A percentile compares a stretch with the other conserved stretches of the same genome.
phyloP scores from a whole-genome alignment of 1,140 invertebrate species.

The Aethina tumida region DNA sequence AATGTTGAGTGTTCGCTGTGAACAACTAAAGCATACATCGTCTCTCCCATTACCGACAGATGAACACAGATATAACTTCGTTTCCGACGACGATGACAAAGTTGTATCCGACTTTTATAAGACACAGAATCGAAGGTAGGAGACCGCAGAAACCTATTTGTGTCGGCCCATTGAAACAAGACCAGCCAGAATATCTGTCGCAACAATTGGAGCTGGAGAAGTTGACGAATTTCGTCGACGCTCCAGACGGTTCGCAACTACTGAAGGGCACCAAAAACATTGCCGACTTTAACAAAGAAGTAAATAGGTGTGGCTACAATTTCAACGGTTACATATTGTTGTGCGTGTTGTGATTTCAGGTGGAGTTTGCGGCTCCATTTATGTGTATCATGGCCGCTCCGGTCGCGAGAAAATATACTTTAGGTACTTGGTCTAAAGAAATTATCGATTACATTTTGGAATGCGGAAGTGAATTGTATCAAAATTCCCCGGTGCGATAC shows the following conservation, averaged over 20 bases:
- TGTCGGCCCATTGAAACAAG: conserved; percentile 1
- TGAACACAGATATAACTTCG: conserved; percentile 23
- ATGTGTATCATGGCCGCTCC: conserved; percentile 43
- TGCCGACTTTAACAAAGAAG: conserved; percentile 24
- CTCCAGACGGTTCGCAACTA: conserved; percentile 41
- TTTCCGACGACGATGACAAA: conserved; percentile 19
- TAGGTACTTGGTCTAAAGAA: conserved; percentile 39
- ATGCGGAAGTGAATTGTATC: conserved; percentile 38
- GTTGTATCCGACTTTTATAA: conserved; percentile 17
- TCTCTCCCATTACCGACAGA: conserved; percentile 2
- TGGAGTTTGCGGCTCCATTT: conserved; percentile 39
- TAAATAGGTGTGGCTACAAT: too few relatives aligned
- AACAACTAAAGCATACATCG: conserved; percentile 7
- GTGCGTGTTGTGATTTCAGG: too few relatives aligned
- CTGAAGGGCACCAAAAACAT: conserved; percentile 36
- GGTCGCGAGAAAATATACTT: conserved; percentile 41
- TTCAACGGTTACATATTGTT: too few relatives aligned
- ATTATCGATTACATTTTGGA: conserved; percentile 41
- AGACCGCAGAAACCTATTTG: conserved; percentile 16
- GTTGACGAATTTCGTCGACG: conserved; percentile 39
- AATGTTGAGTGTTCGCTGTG: background rate
- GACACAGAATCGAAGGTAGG: too few relatives aligned
- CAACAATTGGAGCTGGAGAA: conserved; percentile 38
- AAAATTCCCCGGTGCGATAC: conserved; percentile 30
- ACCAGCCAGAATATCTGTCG: conserved; percentile 22